Evolutionary conservation across 2,113 vertebrate species (phyloP), one percentile per base, ranked within the genome.

Genomic region (Oryzias celebensis): DNA sequence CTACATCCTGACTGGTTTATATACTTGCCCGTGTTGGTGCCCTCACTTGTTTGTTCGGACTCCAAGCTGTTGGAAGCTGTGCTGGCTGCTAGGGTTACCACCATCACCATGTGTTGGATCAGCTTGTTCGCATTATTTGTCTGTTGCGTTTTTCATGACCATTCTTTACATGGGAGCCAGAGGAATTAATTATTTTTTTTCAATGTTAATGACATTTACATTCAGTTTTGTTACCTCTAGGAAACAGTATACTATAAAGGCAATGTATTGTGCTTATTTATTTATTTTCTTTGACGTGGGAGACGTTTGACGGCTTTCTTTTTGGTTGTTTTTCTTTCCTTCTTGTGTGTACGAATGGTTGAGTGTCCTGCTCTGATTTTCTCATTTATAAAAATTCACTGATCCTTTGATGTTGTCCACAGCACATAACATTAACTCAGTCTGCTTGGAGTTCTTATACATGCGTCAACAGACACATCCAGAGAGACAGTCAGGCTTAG

Each of bases 1-100:
- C 77, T 70, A 71, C 71, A 57, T 78, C 76, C 77, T 88, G 77
- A 86, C 81, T 85, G 77, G 82, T 84, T 85, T 73, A 85, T 75
- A 57, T 71, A 31, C 64, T 78, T 64, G 72, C 82, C 56, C 74
- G 74, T 82, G 72, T 70, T 58, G 50, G 56, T 82, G 63, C 64
- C 80, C 72, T 81, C 60, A 42, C 70, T 75, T 82, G 81, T 85
- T 86, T 82, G 77, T 81, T 73, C 43, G 18, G 68, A 74, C 56
- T 77, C 75, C 78, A 83, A 81, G 82, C 85, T 85, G 82, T 73
- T 87, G 3, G 5, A 16, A 52, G 51, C 54, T 36, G n/a, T 71
- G 36, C 73, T 73, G 14, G 55, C 66, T 62, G 55, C 10, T 18
- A 72, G 59, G 56, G 80, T 75, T 55, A 61, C 45, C 56, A 52